Percentiles rank a stretch among this genome's conserved stretches.
phyloP scores from a whole-genome alignment of 1,140 invertebrate species.

The Drosophila seguyi region DNA sequence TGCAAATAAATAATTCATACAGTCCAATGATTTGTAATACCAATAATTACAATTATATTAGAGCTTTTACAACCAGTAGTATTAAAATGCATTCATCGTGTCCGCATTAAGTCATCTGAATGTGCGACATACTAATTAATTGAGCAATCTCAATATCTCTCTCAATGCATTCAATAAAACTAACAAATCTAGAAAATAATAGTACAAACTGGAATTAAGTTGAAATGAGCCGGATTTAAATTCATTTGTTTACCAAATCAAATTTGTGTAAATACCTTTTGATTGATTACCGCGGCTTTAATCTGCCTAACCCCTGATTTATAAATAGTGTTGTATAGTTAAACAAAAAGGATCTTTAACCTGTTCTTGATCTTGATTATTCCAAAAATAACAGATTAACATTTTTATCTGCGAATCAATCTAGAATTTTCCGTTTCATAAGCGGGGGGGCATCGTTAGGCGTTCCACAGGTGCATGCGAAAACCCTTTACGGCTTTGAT shows the following conservation, averaged over 20 bases:
- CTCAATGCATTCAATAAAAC: slow-evolving; percentile 2
- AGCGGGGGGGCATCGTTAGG: slow-evolving; percentile 1
- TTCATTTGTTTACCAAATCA: slow-evolving; percentile 20
- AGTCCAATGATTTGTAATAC: slow-evolving; percentile 7
- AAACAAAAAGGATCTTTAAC: slow-evolving; percentile 34
- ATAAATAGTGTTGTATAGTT: slow-evolving; percentile 9
- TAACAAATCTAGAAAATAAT: slow-evolving; percentile 1
- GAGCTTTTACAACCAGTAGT: background rate
- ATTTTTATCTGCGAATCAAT: slow-evolving; percentile 12
- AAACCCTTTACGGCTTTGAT: slow-evolving; percentile 6
- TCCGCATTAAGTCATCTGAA: background rate
- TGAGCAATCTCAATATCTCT: slow-evolving; percentile 8
- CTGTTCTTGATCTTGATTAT: slow-evolving; percentile 26
- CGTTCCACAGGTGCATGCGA: background rate
- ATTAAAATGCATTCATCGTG: slow-evolving; percentile 1
- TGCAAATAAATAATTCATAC: slow-evolving; percentile 4
- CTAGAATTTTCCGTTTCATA: slow-evolving; percentile 27
- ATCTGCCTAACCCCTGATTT: slow-evolving; percentile 8
- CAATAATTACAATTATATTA: background rate
- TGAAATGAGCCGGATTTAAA: slow-evolving; percentile 9
- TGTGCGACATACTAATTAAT: slow-evolving; percentile 1
- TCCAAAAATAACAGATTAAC: background rate
- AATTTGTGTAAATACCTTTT: background rate
- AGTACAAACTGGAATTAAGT: background rate
- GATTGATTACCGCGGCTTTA: slow-evolving; percentile 3